A percentile compares a stretch with the other conserved stretches of the same genome.
These are phyloP conservation scores for Drosophila sp. DNA, from an alignment of 1,140 invertebrate species.

Conservation along the genomic window DNA sequence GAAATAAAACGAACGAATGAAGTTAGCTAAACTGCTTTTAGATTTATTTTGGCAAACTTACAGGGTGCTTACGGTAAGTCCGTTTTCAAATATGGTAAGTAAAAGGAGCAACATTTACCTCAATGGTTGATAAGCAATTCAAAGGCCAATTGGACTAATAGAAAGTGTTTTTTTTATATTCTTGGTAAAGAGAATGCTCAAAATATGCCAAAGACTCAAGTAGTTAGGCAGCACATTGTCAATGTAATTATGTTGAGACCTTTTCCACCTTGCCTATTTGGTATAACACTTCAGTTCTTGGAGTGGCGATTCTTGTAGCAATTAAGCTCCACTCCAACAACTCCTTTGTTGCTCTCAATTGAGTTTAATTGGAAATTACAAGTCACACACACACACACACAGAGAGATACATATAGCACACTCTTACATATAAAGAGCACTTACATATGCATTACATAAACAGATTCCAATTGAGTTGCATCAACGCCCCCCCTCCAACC, in stretches of 20 bases:
- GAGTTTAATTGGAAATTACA: conserved; percentile 79
- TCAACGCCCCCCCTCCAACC: conserved; percentile 1
- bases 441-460: conserved; percentile 78
- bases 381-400: conserved; percentile 8
- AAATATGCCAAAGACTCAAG: not conserved
- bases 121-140: no score
- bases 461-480: conserved; percentile 60
- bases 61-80: no score
- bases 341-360: conserved; percentile 46
- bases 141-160: no score
- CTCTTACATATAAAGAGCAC: conserved; percentile 30
- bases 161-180: no score
- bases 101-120: no score
- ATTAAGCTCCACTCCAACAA: conserved; percentile 2
- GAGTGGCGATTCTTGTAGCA: conserved; percentile 1
- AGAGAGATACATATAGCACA: not conserved
- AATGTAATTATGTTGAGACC: not conserved
- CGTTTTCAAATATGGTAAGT: no score
- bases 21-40: no score
- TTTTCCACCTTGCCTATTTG: not conserved
- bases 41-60: no score
- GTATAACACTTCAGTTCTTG: not conserved
- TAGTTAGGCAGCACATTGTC: not conserved
- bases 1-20: no score
- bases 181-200: no score